Conservation (phyloP, 2,888 invertebrate species). For the Leptarthrus brevirostris region DNA sequence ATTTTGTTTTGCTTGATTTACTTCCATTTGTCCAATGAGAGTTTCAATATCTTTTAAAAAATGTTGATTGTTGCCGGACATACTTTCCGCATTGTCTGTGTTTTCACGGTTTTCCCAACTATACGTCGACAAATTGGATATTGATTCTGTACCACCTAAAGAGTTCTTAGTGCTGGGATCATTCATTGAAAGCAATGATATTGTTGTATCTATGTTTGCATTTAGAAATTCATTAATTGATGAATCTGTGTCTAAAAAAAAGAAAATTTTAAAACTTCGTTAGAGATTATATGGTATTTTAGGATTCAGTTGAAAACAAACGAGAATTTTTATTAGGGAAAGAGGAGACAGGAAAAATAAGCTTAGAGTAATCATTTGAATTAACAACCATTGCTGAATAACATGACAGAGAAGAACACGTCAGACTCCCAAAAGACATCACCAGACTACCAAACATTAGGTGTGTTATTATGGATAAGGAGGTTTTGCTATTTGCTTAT, state of each 20-base stretch:
- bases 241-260: slow-evolving; percentile 59
- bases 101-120: slow-evolving; percentile 56
- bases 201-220: slow-evolving; percentile 61
- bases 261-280: too few species aligned
- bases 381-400: too few species aligned
- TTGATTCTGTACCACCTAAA: slow-evolving; percentile 31
- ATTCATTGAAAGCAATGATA: slow-evolving; percentile 20
- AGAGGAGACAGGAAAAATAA: too few species aligned
- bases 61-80: slow-evolving; percentile 57
- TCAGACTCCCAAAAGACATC: too few species aligned
- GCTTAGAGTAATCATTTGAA: too few species aligned
- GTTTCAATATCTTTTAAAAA: slow-evolving; percentile 66
- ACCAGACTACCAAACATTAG: too few species aligned
- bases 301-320: too few species aligned
- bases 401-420: too few species aligned
- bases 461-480: too few species aligned
- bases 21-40: slow-evolving; percentile 67
- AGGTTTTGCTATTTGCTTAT: too few species aligned
- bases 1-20: slow-evolving; percentile 64
- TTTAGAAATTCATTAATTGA: slow-evolving; percentile 65
- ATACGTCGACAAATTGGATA: slow-evolving; percentile 55
- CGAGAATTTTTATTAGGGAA: too few species aligned
- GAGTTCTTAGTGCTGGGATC: slow-evolving; percentile 12
- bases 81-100: slow-evolving; percentile 51
- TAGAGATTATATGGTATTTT: too few species aligned